A percentile compares a stretch with the other conserved stretches of the same genome.
Evolutionary conservation across 53 echinoderm and acorn worm species (phyloP).

Genomic region (Temnopleurus reevesii): DNA sequence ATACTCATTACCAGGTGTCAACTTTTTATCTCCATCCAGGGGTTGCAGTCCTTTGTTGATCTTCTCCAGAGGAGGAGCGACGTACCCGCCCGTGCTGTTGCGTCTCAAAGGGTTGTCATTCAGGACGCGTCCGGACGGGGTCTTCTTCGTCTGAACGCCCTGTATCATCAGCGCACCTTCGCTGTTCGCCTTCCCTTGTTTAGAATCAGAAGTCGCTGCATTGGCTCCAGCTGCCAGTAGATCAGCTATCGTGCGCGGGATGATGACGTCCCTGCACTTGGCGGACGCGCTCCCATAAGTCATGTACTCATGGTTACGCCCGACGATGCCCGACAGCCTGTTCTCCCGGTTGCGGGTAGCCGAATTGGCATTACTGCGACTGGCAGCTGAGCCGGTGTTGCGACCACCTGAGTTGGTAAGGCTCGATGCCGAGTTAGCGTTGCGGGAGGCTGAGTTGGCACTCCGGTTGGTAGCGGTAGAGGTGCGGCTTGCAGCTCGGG

Average conservation of each 20-base stretch:
- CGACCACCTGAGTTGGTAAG: too few relatives aligned
- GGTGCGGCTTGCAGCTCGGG: neutral
- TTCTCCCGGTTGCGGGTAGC: neutral
- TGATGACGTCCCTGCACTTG: neutral
- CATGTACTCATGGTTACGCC: neutral
- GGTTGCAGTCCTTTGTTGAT: too few relatives aligned
- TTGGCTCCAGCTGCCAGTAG: neutral
- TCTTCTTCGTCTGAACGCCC: neutral
- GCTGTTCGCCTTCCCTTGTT: neutral
- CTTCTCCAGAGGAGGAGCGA: too few relatives aligned
- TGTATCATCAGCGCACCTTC: conserved; percentile 4
- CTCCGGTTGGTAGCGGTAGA: neutral
- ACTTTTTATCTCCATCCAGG: too few relatives aligned
- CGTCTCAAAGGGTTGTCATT: neutral
- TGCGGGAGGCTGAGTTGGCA: neutral
- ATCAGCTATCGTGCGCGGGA: too few relatives aligned
- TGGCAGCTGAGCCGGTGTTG: too few relatives aligned
- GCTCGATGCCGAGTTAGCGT: conserved; percentile 3
- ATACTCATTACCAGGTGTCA: too few relatives aligned
- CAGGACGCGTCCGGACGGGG: neutral
- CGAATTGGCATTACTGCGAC: neutral
- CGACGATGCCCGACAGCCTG: neutral
- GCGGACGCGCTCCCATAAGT: neutral
- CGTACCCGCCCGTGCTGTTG: neutral
- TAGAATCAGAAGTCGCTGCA: neutral